Evolutionary conservation across 2,888 invertebrate species (phyloP), one percentile per base, ranked within the genome.

Genomic region (Meiosimyza platycephala): DNA sequence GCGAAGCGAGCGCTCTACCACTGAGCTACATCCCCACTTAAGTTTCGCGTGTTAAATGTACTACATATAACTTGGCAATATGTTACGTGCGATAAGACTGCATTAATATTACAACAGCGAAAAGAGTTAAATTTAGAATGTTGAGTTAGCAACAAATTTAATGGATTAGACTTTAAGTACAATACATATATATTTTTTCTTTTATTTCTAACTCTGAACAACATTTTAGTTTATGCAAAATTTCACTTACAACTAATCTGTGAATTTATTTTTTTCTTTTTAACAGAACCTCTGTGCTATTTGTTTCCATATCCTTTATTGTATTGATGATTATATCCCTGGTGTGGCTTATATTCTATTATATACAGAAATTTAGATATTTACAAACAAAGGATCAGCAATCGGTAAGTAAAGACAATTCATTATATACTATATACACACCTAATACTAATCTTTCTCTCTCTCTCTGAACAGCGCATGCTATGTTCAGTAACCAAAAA

Each of bases 301-400:
- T 98, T 88, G 97, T 98, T 72, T 96, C 97, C 76, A 95, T 97
- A 79, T 97, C 97, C 2, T 97, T 98, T 89, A 96, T 97, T 80
- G 95, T 98, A 75, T 89, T 97, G 79, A 96, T 97, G 96, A 93
- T 97, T 80, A 96, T 97, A 78, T 96, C 96, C 1, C 89, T 97
- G 80, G 95, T 97, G 28, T 98, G 97, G 97, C 91, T 98, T 57
- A 93, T 97, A 75, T 97, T 97, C 89, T 98, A 98, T 89, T 98
- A 98, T 87, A 94, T 98, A 69, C 97, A 98, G 88, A 90, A 97
- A 79, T 97, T 97, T 88, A 90, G 97, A 75, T 97, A 97, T 85
- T 93, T 97, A 75, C 96, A 97, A 87, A 96, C 97, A 74, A 98
- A 97, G 88, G 97, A 98, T 85, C 91, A 95, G 83, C 91, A 98